Conservation (phyloP, 2,797 vertebrate genomes). For the Phoebastria nigripes region DNA sequence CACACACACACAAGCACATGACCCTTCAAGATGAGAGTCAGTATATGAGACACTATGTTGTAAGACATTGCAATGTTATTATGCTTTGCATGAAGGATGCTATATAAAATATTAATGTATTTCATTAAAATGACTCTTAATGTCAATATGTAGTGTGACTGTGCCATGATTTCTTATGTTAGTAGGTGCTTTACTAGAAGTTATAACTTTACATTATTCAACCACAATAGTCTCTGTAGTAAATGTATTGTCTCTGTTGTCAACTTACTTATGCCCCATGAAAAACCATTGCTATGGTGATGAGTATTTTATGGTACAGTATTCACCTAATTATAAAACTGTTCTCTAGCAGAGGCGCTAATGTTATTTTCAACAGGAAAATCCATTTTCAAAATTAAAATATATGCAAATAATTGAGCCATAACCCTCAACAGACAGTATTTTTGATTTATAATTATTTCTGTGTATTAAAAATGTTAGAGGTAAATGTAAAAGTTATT, state of each 20-base stretch:
- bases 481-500: conserved; percentile 4
- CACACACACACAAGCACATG: not conserved
- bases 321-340: conserved; percentile 52
- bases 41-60: not conserved
- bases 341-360: not conserved
- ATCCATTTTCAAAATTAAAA: conserved; percentile 54
- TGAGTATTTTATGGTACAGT: conserved; percentile 57
- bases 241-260: conserved; percentile 27
- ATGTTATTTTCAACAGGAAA: conserved; percentile 31
- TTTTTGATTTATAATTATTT: conserved; percentile 45
- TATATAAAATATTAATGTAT: conserved; percentile 69
- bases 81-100: conserved; percentile 43
- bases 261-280: conserved; percentile 47
- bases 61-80: conserved; percentile 43
- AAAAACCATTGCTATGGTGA: conserved; percentile 65
- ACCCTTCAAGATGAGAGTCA: conserved; percentile 43
- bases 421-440: conserved; percentile 1
- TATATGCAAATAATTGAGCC: not conserved
- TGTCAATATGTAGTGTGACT: conserved; percentile 59
- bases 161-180: conserved; percentile 61
- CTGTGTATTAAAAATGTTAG: conserved; percentile 33
- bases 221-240: not conserved
- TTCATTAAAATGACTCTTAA: conserved; percentile 71
- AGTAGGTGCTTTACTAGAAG: conserved; percentile 23
- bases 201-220: conserved; percentile 30